These are phyloP conservation scores for Protobothrops flavoviridis DNA, from an alignment of 2,113 vertebrate species.

Conservation along the genomic window DNA sequence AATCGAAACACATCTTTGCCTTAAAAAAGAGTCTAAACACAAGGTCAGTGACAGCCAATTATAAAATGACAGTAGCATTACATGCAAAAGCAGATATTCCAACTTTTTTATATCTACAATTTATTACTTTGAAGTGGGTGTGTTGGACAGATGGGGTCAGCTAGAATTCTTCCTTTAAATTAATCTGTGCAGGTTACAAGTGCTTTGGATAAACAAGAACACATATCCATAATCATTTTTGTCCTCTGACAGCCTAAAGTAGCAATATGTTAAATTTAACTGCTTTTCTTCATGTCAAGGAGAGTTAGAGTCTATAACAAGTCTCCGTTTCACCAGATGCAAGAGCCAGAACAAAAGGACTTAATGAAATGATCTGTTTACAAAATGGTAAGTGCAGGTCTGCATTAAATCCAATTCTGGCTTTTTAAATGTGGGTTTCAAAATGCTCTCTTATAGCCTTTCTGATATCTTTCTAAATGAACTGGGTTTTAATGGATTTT, in stretches of 20 bases:
- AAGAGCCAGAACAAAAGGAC: constrained; percentile 60
- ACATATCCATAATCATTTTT: constrained; percentile 39
- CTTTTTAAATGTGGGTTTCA: constrained; percentile 56
- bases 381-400: constrained; percentile 62
- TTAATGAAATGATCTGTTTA: constrained; percentile 70
- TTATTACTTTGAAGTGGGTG: constrained; percentile 24
- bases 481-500: constrained; percentile 30
- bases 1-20: constrained; percentile 6
- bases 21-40: background rate
- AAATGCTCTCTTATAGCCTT: constrained; percentile 42
- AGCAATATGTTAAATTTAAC: constrained; percentile 53
- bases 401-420: constrained; percentile 60
- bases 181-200: constrained; percentile 38
- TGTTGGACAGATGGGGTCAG: background rate
- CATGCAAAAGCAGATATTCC: constrained; percentile 15
- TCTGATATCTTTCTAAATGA: constrained; percentile 32
- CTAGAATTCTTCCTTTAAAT: constrained; percentile 39
- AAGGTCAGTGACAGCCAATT: constrained; percentile 37
- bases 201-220: constrained; percentile 28
- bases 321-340: constrained; percentile 54
- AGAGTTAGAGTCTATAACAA: constrained; percentile 61
- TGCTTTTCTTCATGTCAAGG: constrained; percentile 55
- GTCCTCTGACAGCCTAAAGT: constrained; percentile 37
- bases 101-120: constrained; percentile 8
- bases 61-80: constrained; percentile 27